Base-by-base conservation (phyloP, 2,888 invertebrate species). In the Hydropsyche betteni region DNA sequence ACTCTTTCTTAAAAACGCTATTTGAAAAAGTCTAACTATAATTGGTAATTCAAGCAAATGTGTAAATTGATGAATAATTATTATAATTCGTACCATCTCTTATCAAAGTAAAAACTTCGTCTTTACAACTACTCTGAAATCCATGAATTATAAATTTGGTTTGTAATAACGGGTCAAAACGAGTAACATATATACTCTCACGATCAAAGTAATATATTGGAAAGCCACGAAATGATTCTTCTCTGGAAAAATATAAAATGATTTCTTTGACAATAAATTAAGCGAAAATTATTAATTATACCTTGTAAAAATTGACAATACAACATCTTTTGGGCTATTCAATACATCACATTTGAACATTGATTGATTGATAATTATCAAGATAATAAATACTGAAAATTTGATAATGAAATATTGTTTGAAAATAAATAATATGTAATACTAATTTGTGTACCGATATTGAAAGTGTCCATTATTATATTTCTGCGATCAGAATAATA, bases 111-210 rank as follows among this genome's bases (percentile, higher is more conserved):
- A 78, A 78, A 14, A 78, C 36, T n/a, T 76, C 58, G 55, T 74
- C 58, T 12, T 38, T 52, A 58, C 78, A 78, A 73, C 74, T 75
- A 33, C 70, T 76, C 55, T 78, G 76, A 61, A 75, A 78, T n/a
- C 78, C 78, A 38, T 78, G 78, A 55, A 78, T 76, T 24, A 78
- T 74, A 61, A 78, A 52, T 69, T 76, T 78, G 8, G 68, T 73
- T 14, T 38, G 52, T 34, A 68, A n/a, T 5, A 10, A 64, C 36
- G 78, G 71, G 36, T 78, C 74, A 70, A 75, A 76, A 44, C 53
- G n/a, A 24, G 75, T 74, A 6, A 51, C 34, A 24, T 70, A 50
- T 7, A 69, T 24, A 70, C 50, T 70, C 3, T 14, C 34, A 16
- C n/a, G 14, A 7, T 75, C 50, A 34, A 8, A 34, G 12, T 64